Base-by-base conservation (phyloP, 1,140 invertebrate genomes). In the Zelostemma sp. region DNA sequence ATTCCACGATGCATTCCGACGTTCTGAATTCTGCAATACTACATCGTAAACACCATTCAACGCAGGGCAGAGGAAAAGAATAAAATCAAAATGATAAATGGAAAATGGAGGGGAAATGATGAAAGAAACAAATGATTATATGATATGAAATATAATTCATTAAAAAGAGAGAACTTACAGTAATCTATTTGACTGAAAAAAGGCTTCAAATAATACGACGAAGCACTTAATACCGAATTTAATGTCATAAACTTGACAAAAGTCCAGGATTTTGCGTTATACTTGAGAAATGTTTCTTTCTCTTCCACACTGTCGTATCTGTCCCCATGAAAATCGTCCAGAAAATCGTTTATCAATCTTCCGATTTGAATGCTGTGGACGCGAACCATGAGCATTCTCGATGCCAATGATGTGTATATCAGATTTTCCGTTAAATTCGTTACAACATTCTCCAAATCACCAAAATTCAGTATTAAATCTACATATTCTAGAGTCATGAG, bases 401-500 rank as follows among this genome's bases (percentile, higher is more conserved):
- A 41, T 1, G 80, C 35, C 17, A 82, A 80, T 40, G 77, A 71
- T 0, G 78, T 72, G 50, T 79, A 82, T 5, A 78, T 76, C 57
- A 80, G 71, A 25, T 80, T 83, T 38, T 83, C 78, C 0, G 76
- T 79, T 11, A 83, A 49, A 64, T 83, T 82, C 67, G 79, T 74
- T 0, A 82, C 58, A 2, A 81, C 74, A 12, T 78, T 74, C 38
- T 81, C 77, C 0, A 80, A 54, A 49, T 80, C 40, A 6, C 59
- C 57, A 15, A 81, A 75, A n/a, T 71, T 76, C 0, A 81, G 9
- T 46, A 78, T 71, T 0, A 81, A 33, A 54, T 83, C 79, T 1
- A 80, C 4, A 14, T 80, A 81, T 16, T 80, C 77, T n/a, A 80
- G 21, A 8, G 75, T 15, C 73, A 82, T 78, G 0, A 74, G 62